Percentiles rank a stretch among this genome's conserved stretches.
phyloP scores from a whole-genome alignment of 2,113 vertebrate species.

The Hippoglossus stenolepis region DNA sequence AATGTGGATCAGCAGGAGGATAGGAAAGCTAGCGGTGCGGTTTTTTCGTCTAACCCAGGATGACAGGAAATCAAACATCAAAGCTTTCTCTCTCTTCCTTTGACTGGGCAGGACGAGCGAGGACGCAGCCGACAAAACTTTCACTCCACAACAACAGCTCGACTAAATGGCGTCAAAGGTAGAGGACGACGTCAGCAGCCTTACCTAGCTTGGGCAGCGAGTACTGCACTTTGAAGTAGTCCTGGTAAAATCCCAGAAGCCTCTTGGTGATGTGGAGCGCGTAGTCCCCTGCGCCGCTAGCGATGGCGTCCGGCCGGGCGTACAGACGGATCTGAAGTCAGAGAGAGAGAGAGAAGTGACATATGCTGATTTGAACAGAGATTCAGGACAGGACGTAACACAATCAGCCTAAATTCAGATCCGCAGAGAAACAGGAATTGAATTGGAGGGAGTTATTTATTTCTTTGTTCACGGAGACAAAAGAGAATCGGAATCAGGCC shows the following conservation, averaged over 20 bases:
- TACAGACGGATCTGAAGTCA: slow-evolving; percentile 91
- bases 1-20: slow-evolving; percentile 11
- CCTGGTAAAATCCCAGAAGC: slow-evolving; percentile 97
- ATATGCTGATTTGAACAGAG: slow-evolving; percentile 11
- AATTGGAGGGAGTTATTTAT: not conserved
- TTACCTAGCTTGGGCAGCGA: slow-evolving; percentile 99
- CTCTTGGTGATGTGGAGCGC: slow-evolving; percentile 96
- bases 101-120: not conserved
- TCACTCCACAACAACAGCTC: not conserved
- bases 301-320: slow-evolving; percentile 93
- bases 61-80: slow-evolving; percentile 39
- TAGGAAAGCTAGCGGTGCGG: not conserved
- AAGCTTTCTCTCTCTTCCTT: slow-evolving; percentile 4
- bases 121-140: not conserved
- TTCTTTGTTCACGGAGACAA: not conserved
- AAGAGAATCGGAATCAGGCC: slow-evolving; percentile 13
- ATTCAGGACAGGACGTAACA: not conserved
- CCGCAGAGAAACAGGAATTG: slow-evolving; percentile 10
- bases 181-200: slow-evolving; percentile 43
- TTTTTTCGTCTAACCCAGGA: slow-evolving; percentile 16
- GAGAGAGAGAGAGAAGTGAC: not conserved
- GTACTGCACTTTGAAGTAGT: slow-evolving; percentile 98
- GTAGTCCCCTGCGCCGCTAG: slow-evolving; percentile 95
- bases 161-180: not conserved
- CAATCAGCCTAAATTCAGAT: slow-evolving; percentile 16